Evolutionary conservation across 2,888 invertebrate genomes (phyloP).

Genomic region (Lepetodrilus schrolli): DNA sequence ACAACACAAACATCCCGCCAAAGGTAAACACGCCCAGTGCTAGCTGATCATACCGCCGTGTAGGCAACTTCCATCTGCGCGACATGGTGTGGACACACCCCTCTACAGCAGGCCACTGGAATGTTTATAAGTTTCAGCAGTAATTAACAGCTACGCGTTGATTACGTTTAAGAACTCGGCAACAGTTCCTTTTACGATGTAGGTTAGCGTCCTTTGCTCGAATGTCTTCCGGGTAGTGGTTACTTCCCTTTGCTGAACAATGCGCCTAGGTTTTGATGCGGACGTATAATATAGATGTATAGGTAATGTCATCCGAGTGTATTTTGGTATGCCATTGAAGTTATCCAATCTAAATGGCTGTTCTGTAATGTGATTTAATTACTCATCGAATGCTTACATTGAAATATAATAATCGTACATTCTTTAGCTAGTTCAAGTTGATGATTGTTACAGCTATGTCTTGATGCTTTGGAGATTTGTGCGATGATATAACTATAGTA

Average conservation of each 20-base stretch:
- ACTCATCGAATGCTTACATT: too few species aligned
- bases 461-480: too few species aligned
- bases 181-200: not conserved
- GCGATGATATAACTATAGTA: too few species aligned
- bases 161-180: not conserved
- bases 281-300: not conserved
- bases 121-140: too few species aligned
- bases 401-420: too few species aligned
- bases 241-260: not conserved
- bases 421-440: too few species aligned
- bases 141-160: not conserved
- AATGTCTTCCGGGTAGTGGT: not conserved
- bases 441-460: too few species aligned
- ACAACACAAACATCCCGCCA: conserved; percentile 63
- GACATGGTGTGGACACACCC: not conserved
- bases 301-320: too few species aligned
- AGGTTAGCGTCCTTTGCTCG: not conserved
- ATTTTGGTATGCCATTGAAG: too few species aligned
- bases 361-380: too few species aligned
- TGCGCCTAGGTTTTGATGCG: not conserved
- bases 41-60: conserved; percentile 38
- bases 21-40: conserved; percentile 49
- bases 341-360: too few species aligned
- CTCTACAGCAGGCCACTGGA: too few species aligned
- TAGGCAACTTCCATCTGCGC: conserved; percentile 43